Evolutionary conservation across 2,797 vertebrate species (phyloP).

Genomic region (Syndactyla subalaris): DNA sequence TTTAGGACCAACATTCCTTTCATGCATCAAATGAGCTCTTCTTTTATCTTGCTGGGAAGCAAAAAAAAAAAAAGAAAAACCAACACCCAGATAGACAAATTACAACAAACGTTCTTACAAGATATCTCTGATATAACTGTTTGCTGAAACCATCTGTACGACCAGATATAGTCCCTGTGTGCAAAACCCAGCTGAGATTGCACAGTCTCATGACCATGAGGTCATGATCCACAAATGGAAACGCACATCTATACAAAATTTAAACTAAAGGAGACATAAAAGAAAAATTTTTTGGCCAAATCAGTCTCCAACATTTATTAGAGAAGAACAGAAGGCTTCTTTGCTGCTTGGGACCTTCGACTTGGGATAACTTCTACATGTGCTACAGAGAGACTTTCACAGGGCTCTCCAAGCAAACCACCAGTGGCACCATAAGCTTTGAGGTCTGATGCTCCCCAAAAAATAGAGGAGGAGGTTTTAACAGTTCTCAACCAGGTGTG

Average conservation of each 20-base stretch:
- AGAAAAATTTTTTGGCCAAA: neutral
- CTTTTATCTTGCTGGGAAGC: conserved; percentile 36
- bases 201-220: neutral
- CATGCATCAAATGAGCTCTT: neutral
- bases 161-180: neutral
- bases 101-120: conserved; percentile 4
- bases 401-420: neutral
- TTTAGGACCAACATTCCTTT: conserved; percentile 43
- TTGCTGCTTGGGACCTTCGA: neutral
- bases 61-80: neutral
- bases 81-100: neutral
- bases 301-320: neutral
- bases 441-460: neutral
- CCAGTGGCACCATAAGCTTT: neutral
- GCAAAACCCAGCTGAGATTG: conserved; percentile 28
- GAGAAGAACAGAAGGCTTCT: neutral
- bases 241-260: neutral
- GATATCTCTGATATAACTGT: conserved; percentile 26
- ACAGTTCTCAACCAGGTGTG: neutral
- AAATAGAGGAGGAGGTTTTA: neutral
- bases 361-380: neutral
- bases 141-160: conserved; percentile 59
- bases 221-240: neutral
- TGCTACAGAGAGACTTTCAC: neutral
- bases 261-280: neutral